A percentile compares a stretch with the other conserved stretches of the same genome.
phyloP scores from a whole-genome alignment of 2,888 invertebrate species.

The Nemurella pictetii region DNA sequence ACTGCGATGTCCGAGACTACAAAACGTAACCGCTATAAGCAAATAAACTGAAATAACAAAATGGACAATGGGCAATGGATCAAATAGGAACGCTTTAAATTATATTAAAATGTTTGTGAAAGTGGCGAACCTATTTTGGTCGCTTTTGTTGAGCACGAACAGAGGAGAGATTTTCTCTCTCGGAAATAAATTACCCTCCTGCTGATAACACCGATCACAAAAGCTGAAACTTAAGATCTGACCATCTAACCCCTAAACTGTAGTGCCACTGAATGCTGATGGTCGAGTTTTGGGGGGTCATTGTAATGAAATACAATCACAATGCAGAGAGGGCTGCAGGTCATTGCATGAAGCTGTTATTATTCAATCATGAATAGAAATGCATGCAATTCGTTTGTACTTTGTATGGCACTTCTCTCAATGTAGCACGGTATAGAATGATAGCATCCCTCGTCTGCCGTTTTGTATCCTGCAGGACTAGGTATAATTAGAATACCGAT shows the following conservation, averaged over 20 bases:
- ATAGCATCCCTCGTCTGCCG: background rate
- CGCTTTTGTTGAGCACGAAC: background rate
- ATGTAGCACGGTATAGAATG: background rate
- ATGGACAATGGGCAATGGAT: background rate
- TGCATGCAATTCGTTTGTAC: background rate
- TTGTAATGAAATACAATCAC: background rate
- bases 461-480: background rate
- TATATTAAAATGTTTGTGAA: background rate
- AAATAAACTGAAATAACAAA: no score
- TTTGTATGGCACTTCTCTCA: background rate
- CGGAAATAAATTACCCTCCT: background rate
- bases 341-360: background rate
- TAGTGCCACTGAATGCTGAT: background rate
- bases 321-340: background rate
- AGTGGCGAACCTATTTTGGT: background rate
- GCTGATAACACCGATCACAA: background rate
- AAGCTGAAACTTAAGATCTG: background rate
- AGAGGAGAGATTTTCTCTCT: background rate
- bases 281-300: background rate
- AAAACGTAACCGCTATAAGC: no score
- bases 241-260: background rate
- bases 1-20: no score
- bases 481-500: slow-evolving; percentile 15
- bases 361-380: background rate
- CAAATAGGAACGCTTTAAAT: background rate